Evolutionary conservation across 2,888 invertebrate species (phyloP), one percentile per base, ranked within the genome.

Genomic region (Dorcus hopei): DNA sequence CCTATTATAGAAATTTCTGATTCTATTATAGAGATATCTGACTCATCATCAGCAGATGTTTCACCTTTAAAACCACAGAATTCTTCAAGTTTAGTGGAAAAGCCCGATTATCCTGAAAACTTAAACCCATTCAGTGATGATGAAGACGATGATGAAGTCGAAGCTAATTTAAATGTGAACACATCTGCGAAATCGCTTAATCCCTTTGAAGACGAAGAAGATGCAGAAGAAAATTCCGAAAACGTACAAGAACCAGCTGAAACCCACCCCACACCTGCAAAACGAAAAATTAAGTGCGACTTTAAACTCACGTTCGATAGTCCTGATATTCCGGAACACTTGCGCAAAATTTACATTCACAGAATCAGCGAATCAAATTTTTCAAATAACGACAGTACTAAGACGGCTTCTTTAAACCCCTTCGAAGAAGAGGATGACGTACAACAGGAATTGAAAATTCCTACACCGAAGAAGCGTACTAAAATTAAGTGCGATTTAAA

Each of bases 111-210:
- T 80, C 94, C 94, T 0, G 86, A 86, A 63, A 85, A 90, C 72
- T 80, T 93, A 63, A 94, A 95, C 81, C 94, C 94, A 4, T 95
- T 95, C 79, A 87, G 84, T 39, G 88, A 88, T 66, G 90, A 90
- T 56, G 83, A 83, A 26, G 84, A 85, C 43, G 80, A 38, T 39
- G 47, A 54, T 9, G 26, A 33, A 33, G 7, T 33, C 7, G 1
- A 33, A 33, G 26, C 1, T 33, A 4, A 33, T 14, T 14, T 3
- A 33, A 33, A 33, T 7, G 26, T 50, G 16, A n/a, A 33, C 3
- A 47, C n/a, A 39, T 43, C 55, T 19, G n/a, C 53, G 7, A 58
- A 59, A 26, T 68, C 72, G 6, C 59, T 69, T 39, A 74, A 74
- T 69, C 73, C 74, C 41, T 74, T 77, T 61, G 70, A 75, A 64